Evolutionary conservation across 2,797 vertebrate species (phyloP).

Genomic region (Parauchenoglanis punctatus): DNA sequence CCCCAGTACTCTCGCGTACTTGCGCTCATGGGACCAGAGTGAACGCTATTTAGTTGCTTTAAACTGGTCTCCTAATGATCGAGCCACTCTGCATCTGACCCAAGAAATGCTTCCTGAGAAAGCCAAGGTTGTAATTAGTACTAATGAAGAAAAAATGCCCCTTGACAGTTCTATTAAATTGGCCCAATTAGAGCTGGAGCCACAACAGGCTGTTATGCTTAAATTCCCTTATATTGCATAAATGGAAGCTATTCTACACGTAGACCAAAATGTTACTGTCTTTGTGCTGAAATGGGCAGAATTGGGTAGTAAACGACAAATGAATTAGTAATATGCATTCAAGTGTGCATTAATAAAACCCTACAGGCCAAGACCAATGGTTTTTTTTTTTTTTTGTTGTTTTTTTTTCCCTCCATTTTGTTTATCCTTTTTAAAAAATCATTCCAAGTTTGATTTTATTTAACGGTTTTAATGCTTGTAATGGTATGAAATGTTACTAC

Average conservation of each 20-base stretch:
- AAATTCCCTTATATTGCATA: conserved; percentile 72
- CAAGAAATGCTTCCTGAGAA: conserved; percentile 56
- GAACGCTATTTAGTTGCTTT: conserved; percentile 77
- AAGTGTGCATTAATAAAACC: neutral
- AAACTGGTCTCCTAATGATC: conserved; percentile 68
- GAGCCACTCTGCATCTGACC: conserved; percentile 38
- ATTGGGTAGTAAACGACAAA: neutral
- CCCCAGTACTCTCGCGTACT: conserved; percentile 68
- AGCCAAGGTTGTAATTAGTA: conserved; percentile 71
- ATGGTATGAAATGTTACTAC: neutral
- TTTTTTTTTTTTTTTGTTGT: too few relatives aligned
- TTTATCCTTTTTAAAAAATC: neutral
- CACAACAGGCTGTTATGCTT: conserved; percentile 76
- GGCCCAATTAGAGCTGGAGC: conserved; percentile 62
- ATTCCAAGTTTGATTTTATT: neutral
- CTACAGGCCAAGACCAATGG: neutral
- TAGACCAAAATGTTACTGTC: neutral
- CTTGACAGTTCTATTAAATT: conserved; percentile 53
- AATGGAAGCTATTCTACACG: neutral
- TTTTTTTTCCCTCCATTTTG: neutral
- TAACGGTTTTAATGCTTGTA: neutral
- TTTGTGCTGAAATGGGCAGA: conserved; percentile 4
- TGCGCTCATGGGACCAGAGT: conserved; percentile 86
- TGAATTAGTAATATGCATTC: neutral
- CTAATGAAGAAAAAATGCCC: conserved; percentile 56